These are phyloP conservation scores for Biston betularia DNA, from an alignment of 2,888 invertebrate species.

Conservation along the genomic window DNA sequence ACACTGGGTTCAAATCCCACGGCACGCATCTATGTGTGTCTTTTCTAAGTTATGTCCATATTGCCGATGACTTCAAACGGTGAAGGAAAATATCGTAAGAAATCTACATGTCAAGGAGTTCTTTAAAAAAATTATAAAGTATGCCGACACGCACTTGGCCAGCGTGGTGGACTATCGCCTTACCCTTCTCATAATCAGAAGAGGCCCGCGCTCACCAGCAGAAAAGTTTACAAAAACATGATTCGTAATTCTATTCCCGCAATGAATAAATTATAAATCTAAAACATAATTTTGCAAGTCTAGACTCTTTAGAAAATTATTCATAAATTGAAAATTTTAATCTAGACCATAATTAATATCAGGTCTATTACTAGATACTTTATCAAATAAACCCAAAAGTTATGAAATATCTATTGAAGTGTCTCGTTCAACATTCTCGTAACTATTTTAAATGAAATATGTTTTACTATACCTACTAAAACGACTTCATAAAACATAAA, in stretches of 20 bases:
- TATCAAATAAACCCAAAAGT: slow-evolving; percentile 9
- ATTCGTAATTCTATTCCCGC: background rate
- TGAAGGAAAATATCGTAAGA: too few species aligned
- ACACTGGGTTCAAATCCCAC: too few species aligned
- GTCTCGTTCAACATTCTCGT: slow-evolving; percentile 1
- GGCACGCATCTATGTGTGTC: too few species aligned
- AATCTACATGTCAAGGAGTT: too few species aligned
- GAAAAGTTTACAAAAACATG: too few species aligned
- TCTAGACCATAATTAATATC: slow-evolving; percentile 3
- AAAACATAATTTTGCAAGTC: background rate
- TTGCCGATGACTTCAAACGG: too few species aligned
- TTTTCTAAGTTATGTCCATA: too few species aligned
- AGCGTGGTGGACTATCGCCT: too few species aligned
- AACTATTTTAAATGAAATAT: background rate
- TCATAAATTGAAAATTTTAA: slow-evolving; percentile 2
- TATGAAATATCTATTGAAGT: slow-evolving; percentile 22
- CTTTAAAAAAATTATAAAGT: background rate
- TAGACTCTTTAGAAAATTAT: background rate
- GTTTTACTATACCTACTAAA: background rate
- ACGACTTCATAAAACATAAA: too few species aligned
- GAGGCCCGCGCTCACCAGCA: too few species aligned
- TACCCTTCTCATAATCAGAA: too few species aligned
- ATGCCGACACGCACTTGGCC: too few species aligned
- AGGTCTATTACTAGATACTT: slow-evolving; percentile 29
- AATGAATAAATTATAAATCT: background rate